Evolutionary conservation across 92 coral and sea anemone species (phyloP).

Genomic region (Diadumene lineata): DNA sequence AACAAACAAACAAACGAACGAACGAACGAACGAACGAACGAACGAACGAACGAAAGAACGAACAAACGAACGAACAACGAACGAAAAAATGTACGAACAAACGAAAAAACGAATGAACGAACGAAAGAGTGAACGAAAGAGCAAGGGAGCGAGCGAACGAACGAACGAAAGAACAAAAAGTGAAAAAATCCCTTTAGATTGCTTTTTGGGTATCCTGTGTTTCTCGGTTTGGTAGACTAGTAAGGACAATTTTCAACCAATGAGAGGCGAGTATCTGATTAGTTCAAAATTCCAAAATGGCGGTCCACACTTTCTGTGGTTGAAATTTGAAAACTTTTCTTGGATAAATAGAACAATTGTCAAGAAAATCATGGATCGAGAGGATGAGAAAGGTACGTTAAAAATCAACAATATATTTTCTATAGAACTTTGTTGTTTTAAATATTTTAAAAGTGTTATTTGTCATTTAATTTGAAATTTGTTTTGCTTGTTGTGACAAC

Average conservation of each 20-base stretch:
- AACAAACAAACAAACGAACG: too few species aligned
- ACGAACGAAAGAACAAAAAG: not conserved
- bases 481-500: not conserved
- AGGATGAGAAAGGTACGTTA: constrained; percentile 1
- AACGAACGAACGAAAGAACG: too few species aligned
- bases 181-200: not conserved
- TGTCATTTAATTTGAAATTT: not conserved
- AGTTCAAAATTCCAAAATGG: constrained; percentile 25
- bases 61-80: too few species aligned
- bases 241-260: not conserved
- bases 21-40: too few species aligned
- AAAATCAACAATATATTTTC: not conserved
- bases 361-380: not conserved
- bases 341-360: not conserved
- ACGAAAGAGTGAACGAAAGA: too few species aligned
- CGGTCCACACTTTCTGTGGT: constrained; percentile 18
- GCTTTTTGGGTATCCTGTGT: constrained; percentile 19
- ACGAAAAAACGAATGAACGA: too few species aligned
- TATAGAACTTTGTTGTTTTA: not conserved
- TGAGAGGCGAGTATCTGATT: constrained; percentile 8
- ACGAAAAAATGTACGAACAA: too few species aligned
- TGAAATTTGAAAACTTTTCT: not conserved
- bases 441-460: not conserved
- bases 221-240: constrained; percentile 2
- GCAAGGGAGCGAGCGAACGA: too few species aligned